phyloP scores from a whole-genome alignment of 2,888 invertebrate species.

The Linnaemya tessellans region DNA sequence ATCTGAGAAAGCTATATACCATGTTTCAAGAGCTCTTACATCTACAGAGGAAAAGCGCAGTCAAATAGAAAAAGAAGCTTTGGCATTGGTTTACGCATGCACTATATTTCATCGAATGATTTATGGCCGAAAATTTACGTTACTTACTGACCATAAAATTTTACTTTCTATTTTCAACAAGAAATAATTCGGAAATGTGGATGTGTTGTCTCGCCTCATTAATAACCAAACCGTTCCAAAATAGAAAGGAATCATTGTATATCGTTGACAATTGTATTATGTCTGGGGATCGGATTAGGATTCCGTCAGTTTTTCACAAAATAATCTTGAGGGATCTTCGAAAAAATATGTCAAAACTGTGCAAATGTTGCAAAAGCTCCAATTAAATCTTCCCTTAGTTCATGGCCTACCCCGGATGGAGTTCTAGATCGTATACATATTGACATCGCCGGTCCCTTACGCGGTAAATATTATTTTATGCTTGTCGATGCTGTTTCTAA shows the following conservation, averaged over 20 bases:
- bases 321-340: no score
- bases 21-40: slow-evolving; percentile 39
- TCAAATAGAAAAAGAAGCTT: slow-evolving; percentile 74
- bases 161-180: not conserved
- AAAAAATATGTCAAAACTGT: no score
- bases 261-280: no score
- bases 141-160: not conserved
- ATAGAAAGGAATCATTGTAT: no score
- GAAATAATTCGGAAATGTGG: no score
- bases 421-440: slow-evolving; percentile 22
- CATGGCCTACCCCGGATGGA: no score
- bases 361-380: no score
- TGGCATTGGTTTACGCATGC: slow-evolving; percentile 26
- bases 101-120: slow-evolving; percentile 46
- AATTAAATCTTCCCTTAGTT: no score
- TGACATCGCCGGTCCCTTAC: slow-evolving; percentile 74
- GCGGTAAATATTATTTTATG: slow-evolving; percentile 65
- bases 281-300: no score
- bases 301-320: no score
- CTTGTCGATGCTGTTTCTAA: slow-evolving; percentile 78
- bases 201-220: no score
- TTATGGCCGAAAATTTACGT: slow-evolving; percentile 42
- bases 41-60: slow-evolving; percentile 69
- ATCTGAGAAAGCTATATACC: slow-evolving; percentile 24
- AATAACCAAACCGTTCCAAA: no score